These are phyloP conservation scores for Cistogaster globosa DNA, from an alignment of 2,888 invertebrate species.

Conservation along the genomic window DNA sequence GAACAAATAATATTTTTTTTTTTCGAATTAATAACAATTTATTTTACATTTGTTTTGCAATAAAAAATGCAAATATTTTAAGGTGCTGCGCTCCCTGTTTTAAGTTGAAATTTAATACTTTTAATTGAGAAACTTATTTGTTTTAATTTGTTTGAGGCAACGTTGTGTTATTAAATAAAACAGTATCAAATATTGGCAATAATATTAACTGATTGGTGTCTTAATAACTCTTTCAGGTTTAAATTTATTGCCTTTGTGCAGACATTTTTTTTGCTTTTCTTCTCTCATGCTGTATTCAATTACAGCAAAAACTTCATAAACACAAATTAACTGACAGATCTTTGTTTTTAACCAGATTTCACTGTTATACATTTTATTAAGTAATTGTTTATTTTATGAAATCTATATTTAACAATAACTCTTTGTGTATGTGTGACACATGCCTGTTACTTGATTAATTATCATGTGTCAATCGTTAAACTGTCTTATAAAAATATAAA, in stretches of 20 bases:
- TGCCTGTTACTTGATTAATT: slow-evolving; percentile 61
- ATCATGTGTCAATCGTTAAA: slow-evolving; percentile 56
- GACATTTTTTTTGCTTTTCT: slow-evolving; percentile 3
- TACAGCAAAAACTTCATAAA: slow-evolving; percentile 18
- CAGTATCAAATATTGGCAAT: neutral
- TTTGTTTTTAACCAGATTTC: neutral
- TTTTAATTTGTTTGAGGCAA: neutral
- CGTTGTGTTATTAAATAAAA: no score
- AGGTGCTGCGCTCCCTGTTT: slow-evolving; percentile 32
- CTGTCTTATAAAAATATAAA: slow-evolving; percentile 11
- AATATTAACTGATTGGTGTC: slow-evolving; percentile 1
- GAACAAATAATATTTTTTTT: slow-evolving; percentile 3
- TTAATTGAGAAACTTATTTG: neutral
- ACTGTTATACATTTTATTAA: slow-evolving; percentile 14
- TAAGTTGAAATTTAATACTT: slow-evolving; percentile 1
- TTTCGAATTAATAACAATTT: slow-evolving; percentile 21
- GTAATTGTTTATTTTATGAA: neutral
- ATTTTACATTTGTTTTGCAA: neutral
- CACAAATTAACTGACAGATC: neutral
- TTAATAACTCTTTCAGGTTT: neutral
- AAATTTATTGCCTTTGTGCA: slow-evolving; percentile 26
- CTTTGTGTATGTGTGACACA: slow-evolving; percentile 45
- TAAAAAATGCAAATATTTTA: neutral
- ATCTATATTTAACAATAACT: slow-evolving; percentile 17
- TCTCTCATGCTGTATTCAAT: slow-evolving; percentile 6